phyloP scores from a whole-genome alignment of 2,797 vertebrate species.

The Myiotriccus ornatus region DNA sequence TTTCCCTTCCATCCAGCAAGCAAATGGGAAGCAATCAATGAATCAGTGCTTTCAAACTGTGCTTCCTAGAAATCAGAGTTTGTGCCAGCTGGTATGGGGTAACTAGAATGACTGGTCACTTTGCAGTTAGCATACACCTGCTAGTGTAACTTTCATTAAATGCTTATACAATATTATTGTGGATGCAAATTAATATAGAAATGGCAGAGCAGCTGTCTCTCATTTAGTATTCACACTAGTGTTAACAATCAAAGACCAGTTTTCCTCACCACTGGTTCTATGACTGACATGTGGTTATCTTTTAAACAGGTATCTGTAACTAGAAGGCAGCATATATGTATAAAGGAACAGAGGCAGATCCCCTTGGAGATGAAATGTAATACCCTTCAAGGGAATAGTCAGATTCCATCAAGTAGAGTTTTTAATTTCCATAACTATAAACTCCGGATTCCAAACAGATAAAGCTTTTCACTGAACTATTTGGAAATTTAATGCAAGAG shows the following conservation, averaged over 20 bases:
- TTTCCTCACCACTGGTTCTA: neutral
- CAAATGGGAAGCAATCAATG: neutral
- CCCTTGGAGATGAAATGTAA: neutral
- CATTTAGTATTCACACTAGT: neutral
- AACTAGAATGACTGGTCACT: neutral
- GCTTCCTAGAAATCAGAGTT: neutral
- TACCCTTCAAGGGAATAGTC: neutral
- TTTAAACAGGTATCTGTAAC: neutral
- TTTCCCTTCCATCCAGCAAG: neutral
- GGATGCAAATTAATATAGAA: neutral
- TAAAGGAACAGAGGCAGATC: neutral
- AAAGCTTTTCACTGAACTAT: neutral
- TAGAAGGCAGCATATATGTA: neutral
- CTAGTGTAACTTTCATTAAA: neutral
- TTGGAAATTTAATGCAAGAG: neutral
- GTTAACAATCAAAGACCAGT: neutral
- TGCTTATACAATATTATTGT: neutral
- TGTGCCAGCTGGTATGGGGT: neutral
- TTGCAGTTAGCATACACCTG: neutral
- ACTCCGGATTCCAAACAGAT: neutral
- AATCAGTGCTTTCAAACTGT: neutral
- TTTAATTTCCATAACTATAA: neutral
- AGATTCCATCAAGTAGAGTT: neutral
- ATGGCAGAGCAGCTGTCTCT: neutral
- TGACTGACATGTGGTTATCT: neutral